Conservation (phyloP, 2,797 vertebrate genomes). For the Acanthis flammea region DNA sequence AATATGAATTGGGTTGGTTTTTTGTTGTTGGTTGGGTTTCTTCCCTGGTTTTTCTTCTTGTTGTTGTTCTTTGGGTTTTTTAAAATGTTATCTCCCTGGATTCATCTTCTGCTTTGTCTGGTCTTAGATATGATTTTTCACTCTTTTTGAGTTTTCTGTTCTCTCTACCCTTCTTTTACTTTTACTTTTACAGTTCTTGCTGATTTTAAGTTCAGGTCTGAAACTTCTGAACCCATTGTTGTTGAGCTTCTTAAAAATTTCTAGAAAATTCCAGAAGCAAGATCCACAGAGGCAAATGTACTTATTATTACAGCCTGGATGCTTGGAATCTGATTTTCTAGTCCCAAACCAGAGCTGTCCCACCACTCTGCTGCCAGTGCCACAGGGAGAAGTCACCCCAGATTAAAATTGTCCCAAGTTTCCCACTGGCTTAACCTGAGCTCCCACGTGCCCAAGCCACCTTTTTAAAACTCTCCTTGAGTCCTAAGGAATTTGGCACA, state of each 20-base stretch:
- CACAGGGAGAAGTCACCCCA: background rate
- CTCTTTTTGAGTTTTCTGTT: background rate
- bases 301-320: background rate
- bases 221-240: background rate
- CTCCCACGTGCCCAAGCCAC: fast-evolving
- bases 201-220: background rate
- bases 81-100: background rate
- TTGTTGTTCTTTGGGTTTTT: background rate
- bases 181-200: background rate
- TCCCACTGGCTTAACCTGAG: background rate
- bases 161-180: background rate
- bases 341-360: background rate
- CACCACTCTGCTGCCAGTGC: background rate
- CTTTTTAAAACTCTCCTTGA: background rate
- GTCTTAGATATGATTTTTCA: background rate
- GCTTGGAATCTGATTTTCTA: background rate
- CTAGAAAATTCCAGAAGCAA: background rate
- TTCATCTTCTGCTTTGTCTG: background rate
- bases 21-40: background rate
- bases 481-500: background rate
- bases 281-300: background rate
- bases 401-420: background rate
- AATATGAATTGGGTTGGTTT: fast-evolving
- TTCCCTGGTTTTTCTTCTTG: background rate
- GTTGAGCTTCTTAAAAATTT: background rate